phyloP scores from a whole-genome alignment of 2,113 vertebrate genomes.

The Microcebus lehilahytsara region DNA sequence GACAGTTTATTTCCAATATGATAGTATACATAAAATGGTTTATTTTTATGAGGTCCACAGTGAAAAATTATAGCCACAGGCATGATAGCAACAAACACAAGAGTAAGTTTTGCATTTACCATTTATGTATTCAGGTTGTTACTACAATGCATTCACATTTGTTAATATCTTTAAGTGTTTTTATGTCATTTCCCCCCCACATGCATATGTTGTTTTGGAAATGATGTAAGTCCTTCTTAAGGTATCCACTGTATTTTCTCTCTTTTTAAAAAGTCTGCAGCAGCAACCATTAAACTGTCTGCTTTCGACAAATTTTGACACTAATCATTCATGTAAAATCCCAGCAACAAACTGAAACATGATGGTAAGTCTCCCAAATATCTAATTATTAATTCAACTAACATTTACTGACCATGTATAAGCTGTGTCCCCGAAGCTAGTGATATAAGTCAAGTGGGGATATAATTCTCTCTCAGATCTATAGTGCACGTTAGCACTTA shows the following conservation, averaged over 20 bases:
- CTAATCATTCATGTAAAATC: not conserved
- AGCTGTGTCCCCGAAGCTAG: not conserved
- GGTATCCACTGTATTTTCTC: not conserved
- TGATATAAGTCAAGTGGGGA: not conserved
- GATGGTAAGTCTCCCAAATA: not conserved
- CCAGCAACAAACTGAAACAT: not conserved
- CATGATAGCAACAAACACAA: not conserved
- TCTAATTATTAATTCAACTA: not conserved
- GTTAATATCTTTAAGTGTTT: not conserved
- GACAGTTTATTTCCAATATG: not conserved
- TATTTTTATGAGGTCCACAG: not conserved
- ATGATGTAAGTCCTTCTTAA: not conserved
- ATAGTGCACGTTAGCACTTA: not conserved
- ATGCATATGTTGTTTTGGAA: not conserved
- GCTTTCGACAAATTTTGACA: conserved; percentile 6
- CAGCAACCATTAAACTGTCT: not conserved
- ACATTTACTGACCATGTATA: not conserved
- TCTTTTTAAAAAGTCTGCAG: not conserved
- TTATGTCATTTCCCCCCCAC: not conserved
- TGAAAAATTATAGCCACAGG: not conserved
- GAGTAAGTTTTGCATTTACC: not conserved
- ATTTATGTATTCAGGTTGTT: not conserved
- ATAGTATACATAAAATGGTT: not conserved
- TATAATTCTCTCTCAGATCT: not conserved
- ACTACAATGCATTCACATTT: not conserved